Conservation (phyloP, 2,113 vertebrate species). For the Anarhynchus alexandrinus region DNA sequence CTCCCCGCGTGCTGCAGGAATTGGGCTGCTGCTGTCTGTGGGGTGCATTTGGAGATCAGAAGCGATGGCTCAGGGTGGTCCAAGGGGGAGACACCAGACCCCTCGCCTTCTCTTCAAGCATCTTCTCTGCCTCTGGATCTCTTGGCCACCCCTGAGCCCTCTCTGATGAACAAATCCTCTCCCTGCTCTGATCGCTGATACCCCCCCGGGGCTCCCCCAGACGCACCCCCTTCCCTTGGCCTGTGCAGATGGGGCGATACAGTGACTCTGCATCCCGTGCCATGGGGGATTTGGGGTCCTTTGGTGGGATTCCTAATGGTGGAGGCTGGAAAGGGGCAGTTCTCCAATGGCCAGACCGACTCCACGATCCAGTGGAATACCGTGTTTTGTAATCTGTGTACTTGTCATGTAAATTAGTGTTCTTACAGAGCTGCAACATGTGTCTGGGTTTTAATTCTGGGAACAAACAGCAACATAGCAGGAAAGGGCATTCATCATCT, state of each 20-base stretch:
- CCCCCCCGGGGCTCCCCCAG: neutral
- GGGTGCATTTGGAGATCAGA: neutral
- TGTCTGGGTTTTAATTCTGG: neutral
- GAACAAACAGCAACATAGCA: neutral
- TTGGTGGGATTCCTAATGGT: neutral
- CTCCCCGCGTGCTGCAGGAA: neutral
- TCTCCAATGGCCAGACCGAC: neutral
- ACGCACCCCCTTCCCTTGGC: too few relatives aligned
- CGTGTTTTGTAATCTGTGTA: neutral
- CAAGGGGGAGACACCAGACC: neutral
- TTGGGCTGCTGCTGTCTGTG: neutral
- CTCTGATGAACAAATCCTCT: neutral
- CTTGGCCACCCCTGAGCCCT: fast-evolving
- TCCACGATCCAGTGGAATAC: neutral
- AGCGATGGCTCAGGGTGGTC: neutral
- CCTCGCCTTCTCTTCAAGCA: neutral
- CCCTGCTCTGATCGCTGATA: neutral
- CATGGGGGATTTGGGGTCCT: neutral
- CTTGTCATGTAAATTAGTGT: constrained; percentile 37
- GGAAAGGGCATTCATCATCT: constrained; percentile 19
- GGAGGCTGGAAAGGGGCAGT: neutral
- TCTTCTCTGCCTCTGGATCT: neutral
- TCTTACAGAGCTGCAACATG: constrained; percentile 6
- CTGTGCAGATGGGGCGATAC: too few relatives aligned
- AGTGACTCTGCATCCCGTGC: neutral